Conservation (phyloP, 2,797 vertebrate species). For the Enteromius paludinosus region DNA sequence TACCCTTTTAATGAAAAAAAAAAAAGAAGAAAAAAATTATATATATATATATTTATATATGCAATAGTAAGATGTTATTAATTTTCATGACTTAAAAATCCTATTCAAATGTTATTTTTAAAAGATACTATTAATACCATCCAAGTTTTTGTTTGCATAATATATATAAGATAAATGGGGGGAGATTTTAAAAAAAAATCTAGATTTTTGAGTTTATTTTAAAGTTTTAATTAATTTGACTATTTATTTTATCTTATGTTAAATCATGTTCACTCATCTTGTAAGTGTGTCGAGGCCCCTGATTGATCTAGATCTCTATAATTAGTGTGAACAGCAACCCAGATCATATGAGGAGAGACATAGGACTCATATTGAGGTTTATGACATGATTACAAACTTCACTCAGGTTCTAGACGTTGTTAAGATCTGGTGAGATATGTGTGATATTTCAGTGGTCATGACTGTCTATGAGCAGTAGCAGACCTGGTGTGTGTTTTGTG, state of each 20-base stretch:
- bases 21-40: no score
- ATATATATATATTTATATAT: no score
- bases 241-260: background rate
- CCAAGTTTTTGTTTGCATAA: no score
- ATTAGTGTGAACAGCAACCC: background rate
- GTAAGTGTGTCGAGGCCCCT: background rate
- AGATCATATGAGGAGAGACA: background rate
- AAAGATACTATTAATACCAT: no score
- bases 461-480: background rate
- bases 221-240: background rate
- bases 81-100: no score
- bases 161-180: background rate
- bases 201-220: background rate
- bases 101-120: no score
- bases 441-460: background rate
- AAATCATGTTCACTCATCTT: background rate
- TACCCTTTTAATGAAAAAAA: background rate
- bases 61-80: no score
- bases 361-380: background rate
- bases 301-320: background rate
- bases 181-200: no score
- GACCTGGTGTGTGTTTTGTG: background rate
- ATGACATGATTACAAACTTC: background rate
- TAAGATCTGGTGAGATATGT: background rate
- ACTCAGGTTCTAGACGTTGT: background rate